Percentiles rank a stretch among this genome's conserved stretches.
Evolutionary conservation across 2,888 invertebrate genomes (phyloP).

Genomic region (Andrena dorsata): DNA sequence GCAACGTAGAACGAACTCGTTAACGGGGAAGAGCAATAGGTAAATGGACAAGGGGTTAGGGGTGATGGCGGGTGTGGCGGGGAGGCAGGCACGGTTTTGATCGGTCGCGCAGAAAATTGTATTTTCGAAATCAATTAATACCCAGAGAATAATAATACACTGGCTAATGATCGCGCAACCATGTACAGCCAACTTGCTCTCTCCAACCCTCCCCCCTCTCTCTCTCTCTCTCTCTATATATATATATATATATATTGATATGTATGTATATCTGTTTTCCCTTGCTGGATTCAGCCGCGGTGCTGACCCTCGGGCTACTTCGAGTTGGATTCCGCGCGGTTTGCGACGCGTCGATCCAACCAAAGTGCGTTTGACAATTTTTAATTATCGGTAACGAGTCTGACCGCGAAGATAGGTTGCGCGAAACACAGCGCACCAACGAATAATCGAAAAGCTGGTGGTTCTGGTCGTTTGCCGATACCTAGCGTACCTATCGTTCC

Average conservation of each 20-base stretch:
- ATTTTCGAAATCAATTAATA: constrained; percentile 84
- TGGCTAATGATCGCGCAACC: constrained; percentile 79
- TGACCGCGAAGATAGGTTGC: constrained; percentile 64
- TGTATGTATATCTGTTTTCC: neutral
- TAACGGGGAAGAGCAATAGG: constrained; percentile 46
- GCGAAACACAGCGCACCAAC: constrained; percentile 62
- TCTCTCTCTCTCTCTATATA: constrained; percentile 22
- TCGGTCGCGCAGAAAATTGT: constrained; percentile 84
- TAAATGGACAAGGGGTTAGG: constrained; percentile 30
- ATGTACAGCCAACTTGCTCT: constrained; percentile 48
- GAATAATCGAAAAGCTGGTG: constrained; percentile 62
- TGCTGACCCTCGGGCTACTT: constrained; percentile 76
- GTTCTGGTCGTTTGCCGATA: constrained; percentile 23
- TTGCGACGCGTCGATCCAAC: constrained; percentile 68
- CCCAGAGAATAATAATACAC: constrained; percentile 82
- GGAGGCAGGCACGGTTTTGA: constrained; percentile 77
- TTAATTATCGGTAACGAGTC: constrained; percentile 81
- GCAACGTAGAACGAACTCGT: constrained; percentile 23
- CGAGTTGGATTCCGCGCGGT: constrained; percentile 71
- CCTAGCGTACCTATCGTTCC: constrained; percentile 33
- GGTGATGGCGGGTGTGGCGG: constrained; percentile 15
- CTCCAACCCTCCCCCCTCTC: constrained; percentile 30
- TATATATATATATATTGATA: no score
- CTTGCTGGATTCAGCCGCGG: constrained; percentile 62
- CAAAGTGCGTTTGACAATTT: constrained; percentile 83